Evolutionary conservation across 1,140 invertebrate species (phyloP), one percentile per base, ranked within the genome.

Genomic region (Metaphire vulgaris): DNA sequence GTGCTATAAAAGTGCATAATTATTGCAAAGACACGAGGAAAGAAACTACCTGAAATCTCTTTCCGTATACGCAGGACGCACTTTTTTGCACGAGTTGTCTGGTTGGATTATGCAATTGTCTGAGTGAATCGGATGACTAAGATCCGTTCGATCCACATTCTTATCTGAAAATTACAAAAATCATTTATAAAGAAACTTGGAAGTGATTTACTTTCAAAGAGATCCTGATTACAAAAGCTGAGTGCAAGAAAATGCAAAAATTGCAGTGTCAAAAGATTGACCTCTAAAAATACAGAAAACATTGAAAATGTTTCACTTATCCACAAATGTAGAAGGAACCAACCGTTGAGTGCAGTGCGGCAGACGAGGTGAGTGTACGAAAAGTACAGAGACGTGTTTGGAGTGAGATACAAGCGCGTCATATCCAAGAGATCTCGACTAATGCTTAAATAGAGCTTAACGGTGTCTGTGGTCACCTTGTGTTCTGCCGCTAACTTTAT

Each of bases 281-380:
- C n/a, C n/a, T n/a, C n/a, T n/a, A n/a, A n/a, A n/a, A n/a, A n/a
- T n/a, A n/a, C n/a, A n/a, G n/a, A n/a, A n/a, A n/a, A n/a, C n/a
- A n/a, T n/a, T n/a, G n/a, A n/a, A n/a, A n/a, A n/a, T n/a, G n/a
- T n/a, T n/a, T n/a, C n/a, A n/a, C n/a, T n/a, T n/a, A n/a, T n/a
- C n/a, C 41, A 56, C 41, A 29, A n/a, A 32, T 16, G 34, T 33
- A 33, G 81, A 80, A n/a, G n/a, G n/a, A n/a, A n/a, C 83, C 85
- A 85, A 89, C 89, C 88, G 79, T 84, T 83, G 64, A 89, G 79
- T 33, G 90, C 87, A 69, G 89, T 89, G 75, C 90, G 84, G 80
- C 89, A 90, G 1, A 90, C 90, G 31, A 91, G 83, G 83, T 91
- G 90, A 1, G 90, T 90, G 80, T 87, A 91, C 69, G 89, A 88